phyloP scores from a whole-genome alignment of 2,888 invertebrate genomes.

The Candidula unifasciata region DNA sequence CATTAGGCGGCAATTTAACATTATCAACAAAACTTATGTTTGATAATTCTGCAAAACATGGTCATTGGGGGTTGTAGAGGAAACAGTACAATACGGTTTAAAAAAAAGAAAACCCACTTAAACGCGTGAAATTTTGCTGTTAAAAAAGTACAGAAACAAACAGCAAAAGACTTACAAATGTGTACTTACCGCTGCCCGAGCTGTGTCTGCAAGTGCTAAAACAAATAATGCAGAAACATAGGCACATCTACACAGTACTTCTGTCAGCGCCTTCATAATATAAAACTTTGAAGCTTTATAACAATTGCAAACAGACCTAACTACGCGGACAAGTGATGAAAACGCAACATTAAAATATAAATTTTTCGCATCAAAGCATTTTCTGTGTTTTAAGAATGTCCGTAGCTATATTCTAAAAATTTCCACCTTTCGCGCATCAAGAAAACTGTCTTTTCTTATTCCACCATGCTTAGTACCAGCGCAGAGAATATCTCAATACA shows the following conservation, averaged over 20 bases:
- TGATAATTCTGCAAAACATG: too few relatives aligned
- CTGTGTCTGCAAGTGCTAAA: not conserved
- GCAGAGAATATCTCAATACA: not conserved
- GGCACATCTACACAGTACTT: not conserved
- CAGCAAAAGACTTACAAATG: too few relatives aligned
- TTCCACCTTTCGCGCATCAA: not conserved
- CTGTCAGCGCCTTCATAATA: not conserved
- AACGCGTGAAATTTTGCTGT: too few relatives aligned
- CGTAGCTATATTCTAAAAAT: not conserved
- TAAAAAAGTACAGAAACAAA: too few relatives aligned
- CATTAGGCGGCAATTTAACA: too few relatives aligned
- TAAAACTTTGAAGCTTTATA: not conserved
- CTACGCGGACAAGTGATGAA: not conserved
- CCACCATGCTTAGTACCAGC: constrained; percentile 39
- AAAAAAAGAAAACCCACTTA: too few relatives aligned
- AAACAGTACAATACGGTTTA: too few relatives aligned
- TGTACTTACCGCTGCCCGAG: not conserved
- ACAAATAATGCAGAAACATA: not conserved
- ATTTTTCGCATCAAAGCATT: not conserved
- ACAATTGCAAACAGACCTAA: not conserved
- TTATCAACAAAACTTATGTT: too few relatives aligned
- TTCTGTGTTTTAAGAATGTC: not conserved
- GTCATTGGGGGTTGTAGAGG: too few relatives aligned
- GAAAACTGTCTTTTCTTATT: not conserved
- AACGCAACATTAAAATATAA: not conserved